Conservation (phyloP, 2,113 vertebrate genomes). For the Cyanoramphus novaezelandiae region DNA sequence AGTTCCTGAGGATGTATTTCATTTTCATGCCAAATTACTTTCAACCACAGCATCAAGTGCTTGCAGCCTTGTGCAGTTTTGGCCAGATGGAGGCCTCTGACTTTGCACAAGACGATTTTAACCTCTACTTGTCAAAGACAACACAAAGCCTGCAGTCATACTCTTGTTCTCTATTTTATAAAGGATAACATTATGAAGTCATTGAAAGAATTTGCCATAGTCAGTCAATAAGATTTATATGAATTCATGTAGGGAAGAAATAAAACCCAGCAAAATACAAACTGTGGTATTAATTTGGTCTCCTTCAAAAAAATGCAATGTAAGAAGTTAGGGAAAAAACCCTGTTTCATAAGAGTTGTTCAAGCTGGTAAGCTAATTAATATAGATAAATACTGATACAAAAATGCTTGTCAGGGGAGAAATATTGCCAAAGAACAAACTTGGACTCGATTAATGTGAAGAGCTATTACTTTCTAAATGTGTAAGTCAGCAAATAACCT, state of each 20-base stretch:
- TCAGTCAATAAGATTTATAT: neutral
- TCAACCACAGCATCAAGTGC: neutral
- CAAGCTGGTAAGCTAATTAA: slow-evolving; percentile 59
- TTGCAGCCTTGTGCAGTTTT: neutral
- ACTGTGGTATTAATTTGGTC: neutral
- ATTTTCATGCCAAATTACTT: neutral
- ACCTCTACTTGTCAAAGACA: neutral
- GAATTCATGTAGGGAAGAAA: neutral
- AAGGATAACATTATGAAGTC: neutral
- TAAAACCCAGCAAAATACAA: neutral
- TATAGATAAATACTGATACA: slow-evolving; percentile 57
- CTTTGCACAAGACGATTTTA: neutral
- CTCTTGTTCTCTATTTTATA: neutral
- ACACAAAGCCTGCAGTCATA: neutral
- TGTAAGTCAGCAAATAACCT: neutral
- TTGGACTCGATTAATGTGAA: neutral
- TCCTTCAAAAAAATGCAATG: slow-evolving; percentile 22
- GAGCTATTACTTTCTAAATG: slow-evolving; percentile 30
- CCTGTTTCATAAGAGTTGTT: slow-evolving; percentile 5
- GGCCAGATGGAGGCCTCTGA: neutral
- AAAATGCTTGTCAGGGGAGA: slow-evolving; percentile 49
- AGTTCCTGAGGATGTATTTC: neutral
- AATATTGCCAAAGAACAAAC: slow-evolving; percentile 27
- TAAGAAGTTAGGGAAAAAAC: neutral
- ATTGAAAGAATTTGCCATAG: neutral